Conservation (phyloP, 2,797 vertebrate genomes). For the Botia kubotai region DNA sequence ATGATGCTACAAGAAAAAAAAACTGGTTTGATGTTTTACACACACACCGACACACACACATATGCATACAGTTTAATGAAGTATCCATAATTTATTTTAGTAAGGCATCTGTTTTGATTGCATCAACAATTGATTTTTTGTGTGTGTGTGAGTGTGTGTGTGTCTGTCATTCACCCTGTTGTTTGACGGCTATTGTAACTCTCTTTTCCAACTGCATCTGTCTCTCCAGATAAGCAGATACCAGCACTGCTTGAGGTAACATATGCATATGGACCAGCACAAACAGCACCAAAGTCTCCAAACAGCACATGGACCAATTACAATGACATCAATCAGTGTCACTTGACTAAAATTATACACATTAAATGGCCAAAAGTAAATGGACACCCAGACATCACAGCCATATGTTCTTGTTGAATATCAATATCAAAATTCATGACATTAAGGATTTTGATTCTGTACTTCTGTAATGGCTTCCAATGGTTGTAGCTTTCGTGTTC, state of each 20-base stretch:
- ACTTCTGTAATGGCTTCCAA: not conserved
- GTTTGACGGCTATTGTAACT: slow-evolving; percentile 33
- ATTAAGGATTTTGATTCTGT: too few relatives aligned
- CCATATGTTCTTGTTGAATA: not conserved
- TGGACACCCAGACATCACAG: not conserved
- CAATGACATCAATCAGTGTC: not conserved
- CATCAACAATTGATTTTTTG: too few relatives aligned
- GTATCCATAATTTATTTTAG: not conserved
- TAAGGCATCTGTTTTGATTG: not conserved
- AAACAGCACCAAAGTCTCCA: not conserved
- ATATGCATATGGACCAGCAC: not conserved
- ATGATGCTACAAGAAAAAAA: slow-evolving; percentile 22
- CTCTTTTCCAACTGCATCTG: slow-evolving; percentile 1
- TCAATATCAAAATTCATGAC: not conserved
- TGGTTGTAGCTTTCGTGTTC: not conserved
- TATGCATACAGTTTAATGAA: not conserved
- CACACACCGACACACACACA: not conserved
- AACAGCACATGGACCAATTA: not conserved
- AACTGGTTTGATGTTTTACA: slow-evolving; percentile 4
- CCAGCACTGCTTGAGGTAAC: slow-evolving; percentile 9
- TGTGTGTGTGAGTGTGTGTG: not conserved
- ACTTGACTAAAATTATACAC: not conserved
- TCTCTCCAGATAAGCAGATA: slow-evolving; percentile 9
- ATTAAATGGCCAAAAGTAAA: not conserved
- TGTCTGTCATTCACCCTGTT: not conserved